These are phyloP conservation scores for Acanthopagrus latus DNA, from an alignment of 2,797 vertebrate genomes.

Conservation along the genomic window DNA sequence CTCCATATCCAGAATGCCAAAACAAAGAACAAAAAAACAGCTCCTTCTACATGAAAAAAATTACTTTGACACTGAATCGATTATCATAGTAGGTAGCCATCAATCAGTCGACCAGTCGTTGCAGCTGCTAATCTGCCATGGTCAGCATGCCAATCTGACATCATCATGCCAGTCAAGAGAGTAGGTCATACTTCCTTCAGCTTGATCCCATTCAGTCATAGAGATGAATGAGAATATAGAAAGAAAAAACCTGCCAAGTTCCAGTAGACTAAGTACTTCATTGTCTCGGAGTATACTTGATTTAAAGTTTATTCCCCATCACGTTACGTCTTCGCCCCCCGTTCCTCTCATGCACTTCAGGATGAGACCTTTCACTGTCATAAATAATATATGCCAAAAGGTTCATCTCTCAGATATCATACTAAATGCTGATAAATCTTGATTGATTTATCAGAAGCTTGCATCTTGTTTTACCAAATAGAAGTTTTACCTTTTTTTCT, in stretches of 20 bases:
- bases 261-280: background rate
- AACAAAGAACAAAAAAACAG: too few species aligned
- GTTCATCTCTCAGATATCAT: background rate
- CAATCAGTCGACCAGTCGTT: too few species aligned
- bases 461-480: background rate
- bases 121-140: too few species aligned
- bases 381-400: conserved; percentile 5
- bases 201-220: background rate
- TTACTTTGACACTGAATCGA: too few species aligned
- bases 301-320: background rate
- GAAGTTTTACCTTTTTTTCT: conserved; percentile 37
- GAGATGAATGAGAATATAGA: background rate
- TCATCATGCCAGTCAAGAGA: too few species aligned
- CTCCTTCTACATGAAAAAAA: too few species aligned
- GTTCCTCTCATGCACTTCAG: background rate
- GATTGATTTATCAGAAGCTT: background rate
- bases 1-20: too few species aligned
- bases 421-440: background rate
- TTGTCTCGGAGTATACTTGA: background rate
- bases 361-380: conserved; percentile 2
- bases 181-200: too few species aligned
- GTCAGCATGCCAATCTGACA: too few species aligned
- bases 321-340: background rate
- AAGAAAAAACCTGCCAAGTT: background rate
- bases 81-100: too few species aligned